Evolutionary conservation across 2,113 vertebrate genomes (phyloP).

Genomic region (Damaliscus lunatus): DNA sequence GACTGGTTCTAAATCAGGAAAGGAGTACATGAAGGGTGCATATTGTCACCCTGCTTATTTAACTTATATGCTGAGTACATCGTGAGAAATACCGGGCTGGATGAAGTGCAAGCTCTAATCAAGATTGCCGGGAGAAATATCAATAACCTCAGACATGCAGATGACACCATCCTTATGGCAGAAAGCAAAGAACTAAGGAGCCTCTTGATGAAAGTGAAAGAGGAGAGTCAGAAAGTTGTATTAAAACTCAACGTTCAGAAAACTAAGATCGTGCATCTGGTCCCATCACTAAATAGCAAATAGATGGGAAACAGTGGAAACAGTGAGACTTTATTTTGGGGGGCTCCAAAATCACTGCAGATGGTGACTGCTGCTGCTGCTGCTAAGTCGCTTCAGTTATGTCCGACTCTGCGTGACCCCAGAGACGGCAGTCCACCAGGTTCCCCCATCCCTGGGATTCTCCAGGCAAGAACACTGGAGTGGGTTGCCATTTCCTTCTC

Average conservation of each 20-base stretch:
- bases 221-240: background rate
- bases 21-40: background rate
- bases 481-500: no score
- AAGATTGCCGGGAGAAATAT: background rate
- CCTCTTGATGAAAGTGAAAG: background rate
- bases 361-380: background rate
- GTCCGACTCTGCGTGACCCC: no score
- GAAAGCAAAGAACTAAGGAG: background rate
- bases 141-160: background rate
- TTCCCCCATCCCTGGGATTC: no score
- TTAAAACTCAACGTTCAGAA: background rate
- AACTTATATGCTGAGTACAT: background rate
- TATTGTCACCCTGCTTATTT: background rate
- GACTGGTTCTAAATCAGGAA: background rate
- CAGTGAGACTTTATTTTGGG: background rate
- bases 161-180: background rate
- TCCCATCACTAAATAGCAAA: background rate
- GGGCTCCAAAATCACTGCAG: background rate
- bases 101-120: background rate
- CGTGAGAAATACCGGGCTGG: fast-evolving
- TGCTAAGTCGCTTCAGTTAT: no score
- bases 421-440: no score
- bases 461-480: no score
- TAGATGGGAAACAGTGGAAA: background rate
- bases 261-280: background rate